Evolutionary conservation across 2,113 vertebrate species (phyloP).

Genomic region (Pleuronectes platessa): DNA sequence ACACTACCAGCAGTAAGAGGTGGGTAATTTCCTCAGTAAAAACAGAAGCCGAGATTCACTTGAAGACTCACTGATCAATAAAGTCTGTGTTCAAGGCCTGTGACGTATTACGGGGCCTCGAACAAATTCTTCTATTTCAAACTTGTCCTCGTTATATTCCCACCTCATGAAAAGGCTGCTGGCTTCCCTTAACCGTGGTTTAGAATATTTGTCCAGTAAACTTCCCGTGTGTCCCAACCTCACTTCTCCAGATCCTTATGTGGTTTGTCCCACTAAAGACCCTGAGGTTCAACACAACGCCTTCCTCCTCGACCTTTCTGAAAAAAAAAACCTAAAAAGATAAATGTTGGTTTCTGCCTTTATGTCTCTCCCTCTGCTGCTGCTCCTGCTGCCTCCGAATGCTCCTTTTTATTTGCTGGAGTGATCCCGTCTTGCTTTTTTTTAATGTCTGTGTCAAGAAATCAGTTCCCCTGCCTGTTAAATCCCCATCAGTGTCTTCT

Average conservation of each 20-base stretch:
- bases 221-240: conserved; percentile 1
- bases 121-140: conserved; percentile 13
- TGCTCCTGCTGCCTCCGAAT: conserved; percentile 8
- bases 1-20: background rate
- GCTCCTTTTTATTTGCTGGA: conserved; percentile 25
- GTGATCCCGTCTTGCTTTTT: conserved; percentile 29
- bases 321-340: background rate
- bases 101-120: conserved; percentile 1
- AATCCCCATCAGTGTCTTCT: conserved; percentile 78
- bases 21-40: conserved; percentile 21
- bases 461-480: conserved; percentile 36
- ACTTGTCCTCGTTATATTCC: background rate
- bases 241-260: conserved; percentile 2
- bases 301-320: conserved; percentile 1
- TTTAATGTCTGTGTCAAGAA: conserved; percentile 34
- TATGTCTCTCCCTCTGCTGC: conserved; percentile 30
- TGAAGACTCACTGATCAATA: conserved; percentile 8
- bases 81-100: conserved; percentile 1
- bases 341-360: conserved; percentile 13
- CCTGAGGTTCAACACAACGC: conserved; percentile 10
- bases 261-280: conserved; percentile 8
- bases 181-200: background rate
- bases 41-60: background rate
- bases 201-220: conserved; percentile 3
- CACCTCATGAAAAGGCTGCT: conserved; percentile 7